A percentile compares a stretch with the other conserved stretches of the same genome.
These are phyloP conservation scores for Alloplasta piceator DNA, from an alignment of 2,888 invertebrate genomes.

Conservation along the genomic window DNA sequence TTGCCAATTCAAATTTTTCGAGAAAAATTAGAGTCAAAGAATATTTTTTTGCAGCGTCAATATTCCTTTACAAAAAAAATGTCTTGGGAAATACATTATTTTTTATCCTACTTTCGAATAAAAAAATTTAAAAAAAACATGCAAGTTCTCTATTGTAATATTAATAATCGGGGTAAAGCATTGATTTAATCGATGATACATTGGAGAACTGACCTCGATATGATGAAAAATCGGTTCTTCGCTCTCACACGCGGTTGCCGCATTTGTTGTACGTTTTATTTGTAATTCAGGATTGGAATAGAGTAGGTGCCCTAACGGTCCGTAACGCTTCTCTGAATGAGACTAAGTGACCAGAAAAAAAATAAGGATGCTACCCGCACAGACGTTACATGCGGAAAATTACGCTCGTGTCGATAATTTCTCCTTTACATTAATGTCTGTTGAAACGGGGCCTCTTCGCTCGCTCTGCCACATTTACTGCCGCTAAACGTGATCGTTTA, in stretches of 20 bases:
- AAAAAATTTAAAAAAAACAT: too few relatives aligned
- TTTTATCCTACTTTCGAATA: too few relatives aligned
- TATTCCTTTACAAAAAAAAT: too few relatives aligned
- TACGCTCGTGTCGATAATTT: slow-evolving; percentile 42
- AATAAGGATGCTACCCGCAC: slow-evolving; percentile 7
- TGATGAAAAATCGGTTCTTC: not conserved
- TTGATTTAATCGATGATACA: not conserved
- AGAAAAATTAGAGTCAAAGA: too few relatives aligned
- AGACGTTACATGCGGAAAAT: slow-evolving; percentile 40
- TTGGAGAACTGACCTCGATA: not conserved
- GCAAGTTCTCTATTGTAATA: too few relatives aligned
- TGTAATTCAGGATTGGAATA: not conserved
- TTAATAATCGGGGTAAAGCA: not conserved
- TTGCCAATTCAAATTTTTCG: too few relatives aligned
- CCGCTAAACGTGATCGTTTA: not conserved
- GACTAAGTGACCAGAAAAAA: slow-evolving; percentile 45
- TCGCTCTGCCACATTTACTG: not conserved
- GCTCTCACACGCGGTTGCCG: too few relatives aligned
- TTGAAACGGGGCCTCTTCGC: not conserved
- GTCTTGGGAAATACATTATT: too few relatives aligned
- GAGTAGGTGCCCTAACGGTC: slow-evolving; percentile 34
- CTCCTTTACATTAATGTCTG: slow-evolving; percentile 15
- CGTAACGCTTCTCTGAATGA: slow-evolving; percentile 29
- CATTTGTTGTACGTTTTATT: too few relatives aligned
- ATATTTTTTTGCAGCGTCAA: too few relatives aligned